Percentiles rank a stretch among this genome's conserved stretches.
These are phyloP conservation scores for Drosophila parthenogenetica DNA, from an alignment of 2,888 invertebrate genomes.

Conservation along the genomic window DNA sequence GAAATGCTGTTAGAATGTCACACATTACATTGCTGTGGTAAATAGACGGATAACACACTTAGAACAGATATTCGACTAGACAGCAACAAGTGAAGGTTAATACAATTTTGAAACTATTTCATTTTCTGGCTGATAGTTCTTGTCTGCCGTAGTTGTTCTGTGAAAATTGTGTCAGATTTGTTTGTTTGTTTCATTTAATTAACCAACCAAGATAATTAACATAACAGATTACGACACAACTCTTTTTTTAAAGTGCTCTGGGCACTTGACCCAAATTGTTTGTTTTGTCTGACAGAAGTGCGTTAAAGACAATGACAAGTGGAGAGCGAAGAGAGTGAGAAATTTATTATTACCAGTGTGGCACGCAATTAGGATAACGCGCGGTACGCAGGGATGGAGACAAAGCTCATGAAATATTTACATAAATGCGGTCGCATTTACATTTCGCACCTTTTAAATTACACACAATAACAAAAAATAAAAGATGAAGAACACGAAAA, in stretches of 20 bases:
- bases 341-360: conserved; percentile 42
- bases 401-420: conserved; percentile 43
- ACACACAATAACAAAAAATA: conserved; percentile 24
- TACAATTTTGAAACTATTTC: conserved; percentile 12
- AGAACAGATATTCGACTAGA: conserved; percentile 7
- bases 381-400: conserved; percentile 4
- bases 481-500: neutral
- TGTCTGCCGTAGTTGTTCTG: conserved; percentile 1
- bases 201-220: conserved; percentile 1
- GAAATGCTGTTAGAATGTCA: conserved; percentile 52
- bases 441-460: conserved; percentile 71
- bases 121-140: conserved; percentile 11
- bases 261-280: conserved; percentile 46
- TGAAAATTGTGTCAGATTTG: conserved; percentile 4
- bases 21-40: conserved; percentile 16
- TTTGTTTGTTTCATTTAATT: conserved; percentile 6
- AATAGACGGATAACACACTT: conserved; percentile 17
- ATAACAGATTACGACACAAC: conserved; percentile 17
- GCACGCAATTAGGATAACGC: conserved; percentile 52
- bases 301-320: conserved; percentile 2
- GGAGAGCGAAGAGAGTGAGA: conserved; percentile 7
- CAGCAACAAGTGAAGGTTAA: conserved; percentile 10
- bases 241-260: neutral
- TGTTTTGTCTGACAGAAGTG: conserved; percentile 5
- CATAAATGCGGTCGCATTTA: conserved; percentile 66